Evolutionary conservation across 2,888 invertebrate genomes (phyloP), one percentile per base, ranked within the genome.

Genomic region (Perdita meconis): DNA sequence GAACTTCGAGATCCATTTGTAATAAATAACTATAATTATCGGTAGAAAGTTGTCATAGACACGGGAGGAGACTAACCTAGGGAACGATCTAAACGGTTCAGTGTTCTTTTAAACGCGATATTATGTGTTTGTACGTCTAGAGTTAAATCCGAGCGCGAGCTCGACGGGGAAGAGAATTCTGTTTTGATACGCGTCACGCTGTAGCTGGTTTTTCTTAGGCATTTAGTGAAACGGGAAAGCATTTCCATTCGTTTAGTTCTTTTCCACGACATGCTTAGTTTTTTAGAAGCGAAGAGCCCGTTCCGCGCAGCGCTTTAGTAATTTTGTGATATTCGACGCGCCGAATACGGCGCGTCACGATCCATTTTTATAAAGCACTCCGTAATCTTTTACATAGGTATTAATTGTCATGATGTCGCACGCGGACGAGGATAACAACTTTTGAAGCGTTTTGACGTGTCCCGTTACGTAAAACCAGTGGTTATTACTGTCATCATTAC

Each of bases 241-340:
- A 88, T 86, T 85, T 88, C 85, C 85, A 87, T 79, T 79, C 72
- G 64, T 72, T 68, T 68, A n/a, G n/a, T 68, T 65, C 56, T 63
- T 70, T 71, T 63, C 59, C 75, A 72, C 42, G 68, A 66, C 63
- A 75, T 65, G 60, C 70, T 68, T 79, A 74, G 67, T 77, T 70
- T 57, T 59, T 55, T 59, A 63, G 30, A 74, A 67, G 24, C 19
- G 59, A 59, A 59, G 53, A 78, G 53, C 57, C 53, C 61, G 73
- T 65, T 50, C 34, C 40, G 40, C 34, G 44, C 50, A 64, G 57
- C 66, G 74, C 44, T 78, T 53, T 82, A 82, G 61, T 59, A 42
- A 76, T 65, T 63, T 76, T 82, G 82, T 82, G 82, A 82, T 82
- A 82, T 68, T 12, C 57, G 80, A 57, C 77, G 40, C 83, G 42